These are phyloP conservation scores for Hydractinia symbiolongicarpus DNA, from an alignment of 30 jellyfish, hydroid and myxozoan genomes.

Conservation along the genomic window DNA sequence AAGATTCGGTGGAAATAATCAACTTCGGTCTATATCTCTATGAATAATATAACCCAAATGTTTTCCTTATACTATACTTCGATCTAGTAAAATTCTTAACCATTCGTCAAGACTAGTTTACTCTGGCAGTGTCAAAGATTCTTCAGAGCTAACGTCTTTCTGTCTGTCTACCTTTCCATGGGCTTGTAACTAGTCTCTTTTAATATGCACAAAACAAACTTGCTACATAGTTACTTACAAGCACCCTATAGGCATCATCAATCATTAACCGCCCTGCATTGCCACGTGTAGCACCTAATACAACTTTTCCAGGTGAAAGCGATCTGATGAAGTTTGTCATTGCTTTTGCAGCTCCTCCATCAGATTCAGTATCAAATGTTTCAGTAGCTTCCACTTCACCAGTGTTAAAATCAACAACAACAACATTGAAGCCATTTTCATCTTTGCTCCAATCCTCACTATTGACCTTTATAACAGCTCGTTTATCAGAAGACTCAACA, in stretches of 20 bases:
- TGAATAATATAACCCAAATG: no score
- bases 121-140: no score
- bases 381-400: constrained; percentile 76
- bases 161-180: no score
- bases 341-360: constrained; percentile 86
- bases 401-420: constrained; percentile 62
- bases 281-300: constrained; percentile 73
- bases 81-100: no score
- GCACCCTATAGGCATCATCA: constrained; percentile 61
- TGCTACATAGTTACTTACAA: constrained; percentile 35
- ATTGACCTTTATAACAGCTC: constrained; percentile 62
- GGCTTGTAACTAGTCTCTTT: background rate
- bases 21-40: no score
- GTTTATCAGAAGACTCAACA: constrained; percentile 58
- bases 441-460: constrained; percentile 82
- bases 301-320: constrained; percentile 56
- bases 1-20: no score
- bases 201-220: background rate
- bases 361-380: constrained; percentile 69
- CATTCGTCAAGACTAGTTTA: no score
- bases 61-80: no score
- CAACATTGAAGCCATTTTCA: constrained; percentile 82
- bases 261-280: constrained; percentile 54
- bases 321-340: constrained; percentile 70
- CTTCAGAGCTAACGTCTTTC: no score